Percentiles rank a stretch among this genome's conserved stretches.
Evolutionary conservation across 2,797 vertebrate genomes (phyloP).

Genomic region (Corythornis leucogaster): DNA sequence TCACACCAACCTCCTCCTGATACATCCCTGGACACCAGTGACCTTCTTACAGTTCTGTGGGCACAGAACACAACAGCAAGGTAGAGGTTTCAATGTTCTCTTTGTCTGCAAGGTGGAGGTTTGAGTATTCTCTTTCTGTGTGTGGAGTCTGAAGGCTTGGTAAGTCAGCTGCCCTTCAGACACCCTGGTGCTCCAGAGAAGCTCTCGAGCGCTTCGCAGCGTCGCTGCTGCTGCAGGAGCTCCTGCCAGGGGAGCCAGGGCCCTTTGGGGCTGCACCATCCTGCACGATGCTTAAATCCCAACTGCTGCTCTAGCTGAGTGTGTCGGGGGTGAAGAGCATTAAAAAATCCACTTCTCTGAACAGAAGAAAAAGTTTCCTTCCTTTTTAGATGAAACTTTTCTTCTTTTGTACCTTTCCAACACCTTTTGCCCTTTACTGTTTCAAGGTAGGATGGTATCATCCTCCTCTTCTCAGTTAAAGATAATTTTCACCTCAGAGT

Average conservation of each 20-base stretch:
- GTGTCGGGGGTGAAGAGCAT: not conserved
- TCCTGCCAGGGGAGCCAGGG: too few relatives aligned
- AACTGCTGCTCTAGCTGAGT: not conserved
- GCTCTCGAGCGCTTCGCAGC: not conserved
- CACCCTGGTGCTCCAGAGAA: too few relatives aligned
- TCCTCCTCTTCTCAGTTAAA: not conserved
- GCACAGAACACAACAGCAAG: not conserved
- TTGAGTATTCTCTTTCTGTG: not conserved
- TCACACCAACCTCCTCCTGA: not conserved
- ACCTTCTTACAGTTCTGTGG: not conserved
- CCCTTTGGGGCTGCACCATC: not conserved
- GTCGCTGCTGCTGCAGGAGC: too few relatives aligned
- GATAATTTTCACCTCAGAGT: not conserved
- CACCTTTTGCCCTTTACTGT: not conserved
- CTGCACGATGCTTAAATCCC: not conserved
- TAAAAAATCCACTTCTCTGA: not conserved
- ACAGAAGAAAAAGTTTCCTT: not conserved
- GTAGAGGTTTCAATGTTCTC: not conserved
- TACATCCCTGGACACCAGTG: rapidly evolving
- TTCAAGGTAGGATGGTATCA: not conserved
- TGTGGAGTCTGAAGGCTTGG: not conserved
- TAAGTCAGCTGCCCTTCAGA: not conserved
- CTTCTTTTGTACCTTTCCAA: not conserved
- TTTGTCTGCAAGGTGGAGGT: not conserved
- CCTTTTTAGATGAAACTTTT: not conserved